Base-by-base conservation (phyloP, 92 coral and sea anemone genomes). In the Palythoa caribaeorum region DNA sequence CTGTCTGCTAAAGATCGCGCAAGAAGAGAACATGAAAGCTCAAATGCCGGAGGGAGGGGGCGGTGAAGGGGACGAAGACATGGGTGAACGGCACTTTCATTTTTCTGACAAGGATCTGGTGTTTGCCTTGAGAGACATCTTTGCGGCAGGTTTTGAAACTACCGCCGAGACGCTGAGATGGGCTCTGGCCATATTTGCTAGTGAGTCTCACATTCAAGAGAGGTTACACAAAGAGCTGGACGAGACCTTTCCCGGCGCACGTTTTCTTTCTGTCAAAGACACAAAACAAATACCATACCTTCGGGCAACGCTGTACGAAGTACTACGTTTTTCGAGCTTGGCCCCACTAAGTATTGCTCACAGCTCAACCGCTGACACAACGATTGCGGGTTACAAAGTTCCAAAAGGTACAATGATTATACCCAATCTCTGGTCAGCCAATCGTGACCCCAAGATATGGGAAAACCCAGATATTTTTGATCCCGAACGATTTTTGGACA, bases 101-200 rank as follows among this genome's bases (percentile, higher is more conserved):
- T 38, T 78, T 8, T 14, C 59, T 36, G 62, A 83, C 20, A 57
- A 57, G 39, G 83, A 78, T 39, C 79, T 90, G 5, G 77, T 90
- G 47, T 37, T 70, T 11, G 84, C 77, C 9, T 37, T 94, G 57
- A 52, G 35, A 13, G 98, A 94, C 80, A 86, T 92, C 40, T 92
- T 94, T 74, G 98, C 93, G 2, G 95, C 91, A 3, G 95, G 95
- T 1, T 92, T 92, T 70, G 98, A 94, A 1, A 92, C 95, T 2
- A 85, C 87, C 20, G 80, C 95, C 60, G 50, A 63, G 73, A 80
- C 93, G 5, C 68, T 94, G 1, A 76, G 88, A 89, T 94, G 91
- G 93, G 90, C 87, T 40, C 63, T 92, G 1, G 97, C 94, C 13
- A 92, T 92, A 88, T 74, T 92, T 73, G 68, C 83, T 65, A 77